A percentile compares a stretch with the other conserved stretches of the same genome.
Evolutionary conservation across 2,888 invertebrate species (phyloP).

Genomic region (Nineta flava): DNA sequence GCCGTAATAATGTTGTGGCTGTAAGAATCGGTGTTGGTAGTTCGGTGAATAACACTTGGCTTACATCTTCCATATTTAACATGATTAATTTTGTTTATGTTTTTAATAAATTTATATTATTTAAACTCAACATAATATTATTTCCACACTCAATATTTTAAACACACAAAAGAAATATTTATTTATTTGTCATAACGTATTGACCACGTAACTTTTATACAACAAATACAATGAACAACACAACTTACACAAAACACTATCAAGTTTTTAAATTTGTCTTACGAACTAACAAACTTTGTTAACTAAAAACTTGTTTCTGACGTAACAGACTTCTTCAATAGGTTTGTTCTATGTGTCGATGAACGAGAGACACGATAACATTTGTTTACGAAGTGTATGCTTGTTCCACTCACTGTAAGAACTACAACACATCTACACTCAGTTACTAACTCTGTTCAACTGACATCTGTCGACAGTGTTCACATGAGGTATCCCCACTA

Average conservation of each 20-base stretch:
- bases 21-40: conserved; percentile 37
- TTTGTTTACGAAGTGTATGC: conserved; percentile 13
- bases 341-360: too few relatives aligned
- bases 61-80: conserved; percentile 32
- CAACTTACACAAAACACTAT: too few relatives aligned
- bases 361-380: neutral
- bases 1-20: conserved; percentile 30
- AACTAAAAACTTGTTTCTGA: too few relatives aligned
- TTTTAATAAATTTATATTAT: neutral
- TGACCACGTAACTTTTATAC: too few relatives aligned
- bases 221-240: neutral
- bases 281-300: too few relatives aligned
- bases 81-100: neutral
- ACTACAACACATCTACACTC: conserved; percentile 7
- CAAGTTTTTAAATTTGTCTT: too few relatives aligned
- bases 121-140: neutral
- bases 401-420: too few relatives aligned
- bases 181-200: too few relatives aligned
- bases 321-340: too few relatives aligned
- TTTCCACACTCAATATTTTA: neutral
- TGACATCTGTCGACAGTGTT: conserved; percentile 11
- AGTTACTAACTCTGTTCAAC: conserved; percentile 1
- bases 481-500: conserved; percentile 11
- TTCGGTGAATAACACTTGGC: conserved; percentile 39
- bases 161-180: neutral